Evolutionary conservation across 2,797 vertebrate genomes (phyloP).

Genomic region (Ibycter americanus): DNA sequence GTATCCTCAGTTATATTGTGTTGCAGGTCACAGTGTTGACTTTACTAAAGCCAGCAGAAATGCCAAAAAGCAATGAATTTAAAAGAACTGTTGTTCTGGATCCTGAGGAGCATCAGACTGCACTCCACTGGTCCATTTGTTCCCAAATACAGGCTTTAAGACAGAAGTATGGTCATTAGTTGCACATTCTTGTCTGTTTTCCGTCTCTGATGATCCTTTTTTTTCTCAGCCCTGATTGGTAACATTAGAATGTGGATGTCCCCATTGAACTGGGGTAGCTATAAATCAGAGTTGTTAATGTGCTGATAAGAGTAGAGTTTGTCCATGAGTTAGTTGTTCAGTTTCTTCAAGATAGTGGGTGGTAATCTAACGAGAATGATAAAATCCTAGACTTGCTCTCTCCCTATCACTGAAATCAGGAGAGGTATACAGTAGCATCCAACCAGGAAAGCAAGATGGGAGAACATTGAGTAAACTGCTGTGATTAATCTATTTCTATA

Average conservation of each 20-base stretch:
- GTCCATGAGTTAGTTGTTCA: neutral
- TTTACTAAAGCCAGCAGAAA: neutral
- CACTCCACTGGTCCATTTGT: neutral
- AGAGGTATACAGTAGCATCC: neutral
- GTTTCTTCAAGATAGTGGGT: neutral
- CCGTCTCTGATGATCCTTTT: neutral
- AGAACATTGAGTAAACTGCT: neutral
- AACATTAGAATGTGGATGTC: neutral
- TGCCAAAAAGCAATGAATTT: neutral
- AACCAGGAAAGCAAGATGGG: neutral
- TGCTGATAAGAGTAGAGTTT: neutral
- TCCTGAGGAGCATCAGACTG: neutral
- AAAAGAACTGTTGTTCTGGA: neutral
- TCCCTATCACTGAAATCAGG: neutral
- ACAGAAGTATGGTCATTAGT: neutral
- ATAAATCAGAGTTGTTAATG: neutral
- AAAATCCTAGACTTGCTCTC: neutral
- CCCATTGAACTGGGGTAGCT: neutral
- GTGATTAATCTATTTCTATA: neutral
- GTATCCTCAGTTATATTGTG: neutral
- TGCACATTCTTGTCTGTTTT: neutral
- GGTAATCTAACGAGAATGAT: neutral
- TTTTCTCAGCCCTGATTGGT: neutral
- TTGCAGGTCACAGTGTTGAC: neutral
- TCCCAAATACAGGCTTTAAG: neutral